Evolutionary conservation across 1,140 invertebrate species (phyloP).

Genomic region (Triops cancriformis): DNA sequence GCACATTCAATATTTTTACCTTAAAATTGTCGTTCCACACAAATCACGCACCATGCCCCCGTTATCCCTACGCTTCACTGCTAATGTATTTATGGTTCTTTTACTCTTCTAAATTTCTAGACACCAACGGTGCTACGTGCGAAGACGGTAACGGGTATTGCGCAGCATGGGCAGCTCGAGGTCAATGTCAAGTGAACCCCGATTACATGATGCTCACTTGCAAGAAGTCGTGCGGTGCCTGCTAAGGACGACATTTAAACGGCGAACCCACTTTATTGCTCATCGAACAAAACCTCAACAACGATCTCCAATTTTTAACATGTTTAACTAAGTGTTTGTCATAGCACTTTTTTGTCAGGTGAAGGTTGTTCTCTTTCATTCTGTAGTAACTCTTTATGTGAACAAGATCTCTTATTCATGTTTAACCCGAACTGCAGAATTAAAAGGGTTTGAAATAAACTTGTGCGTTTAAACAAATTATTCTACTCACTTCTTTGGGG

Average conservation of each 20-base stretch:
- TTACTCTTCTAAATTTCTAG: not conserved
- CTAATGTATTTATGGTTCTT: not conserved
- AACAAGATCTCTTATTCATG: too few species aligned
- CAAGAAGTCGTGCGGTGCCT: slow-evolving; percentile 41
- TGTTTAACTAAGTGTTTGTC: too few species aligned
- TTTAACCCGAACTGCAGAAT: too few species aligned
- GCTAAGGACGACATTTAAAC: slow-evolving; percentile 27
- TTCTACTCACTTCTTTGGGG: too few species aligned
- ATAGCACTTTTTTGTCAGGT: too few species aligned
- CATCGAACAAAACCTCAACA: too few species aligned
- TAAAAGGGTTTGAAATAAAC: too few species aligned
- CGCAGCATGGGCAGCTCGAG: slow-evolving; percentile 36
- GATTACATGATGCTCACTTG: slow-evolving; percentile 39
- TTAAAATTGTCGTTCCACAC: not conserved
- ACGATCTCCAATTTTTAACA: too few species aligned
- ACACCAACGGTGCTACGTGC: slow-evolving; percentile 28
- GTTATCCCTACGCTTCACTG: not conserved
- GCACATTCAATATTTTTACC: not conserved
- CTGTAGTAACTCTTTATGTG: too few species aligned
- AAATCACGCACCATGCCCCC: not conserved
- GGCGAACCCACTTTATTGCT: too few species aligned
- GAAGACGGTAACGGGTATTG: slow-evolving; percentile 35
- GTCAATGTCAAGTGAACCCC: slow-evolving; percentile 40
- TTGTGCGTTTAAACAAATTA: too few species aligned
- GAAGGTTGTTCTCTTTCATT: too few species aligned